These are phyloP conservation scores for Syrista parreyssii DNA, from an alignment of 2,888 invertebrate genomes.

Conservation along the genomic window DNA sequence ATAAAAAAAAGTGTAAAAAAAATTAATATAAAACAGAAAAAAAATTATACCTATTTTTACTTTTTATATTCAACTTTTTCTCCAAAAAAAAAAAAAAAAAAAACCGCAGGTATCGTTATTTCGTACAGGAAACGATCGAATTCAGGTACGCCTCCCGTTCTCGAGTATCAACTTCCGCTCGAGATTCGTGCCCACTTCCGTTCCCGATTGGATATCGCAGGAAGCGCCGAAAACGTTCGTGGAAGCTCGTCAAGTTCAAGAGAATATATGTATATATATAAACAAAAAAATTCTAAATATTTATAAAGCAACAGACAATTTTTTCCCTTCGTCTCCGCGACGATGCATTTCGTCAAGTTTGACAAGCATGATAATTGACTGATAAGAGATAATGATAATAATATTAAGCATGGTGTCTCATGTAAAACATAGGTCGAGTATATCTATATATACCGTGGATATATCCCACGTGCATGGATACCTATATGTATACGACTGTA, in stretches of 20 bases:
- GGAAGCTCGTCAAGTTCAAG: background rate
- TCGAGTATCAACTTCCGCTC: slow-evolving; percentile 34
- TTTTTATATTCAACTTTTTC: too few relatives aligned
- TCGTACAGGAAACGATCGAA: background rate
- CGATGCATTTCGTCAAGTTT: too few relatives aligned
- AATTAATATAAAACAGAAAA: too few relatives aligned
- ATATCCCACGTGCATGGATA: background rate
- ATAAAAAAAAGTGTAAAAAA: background rate
- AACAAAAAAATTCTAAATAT: background rate
- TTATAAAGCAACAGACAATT: background rate
- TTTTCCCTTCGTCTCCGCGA: background rate
- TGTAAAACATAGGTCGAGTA: background rate
- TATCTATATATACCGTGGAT: background rate
- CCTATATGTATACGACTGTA: too few relatives aligned
- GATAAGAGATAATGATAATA: background rate
- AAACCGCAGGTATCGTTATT: background rate
- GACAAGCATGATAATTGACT: too few relatives aligned
- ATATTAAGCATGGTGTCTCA: background rate
- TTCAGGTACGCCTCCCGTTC: background rate
- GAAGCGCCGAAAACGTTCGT: slow-evolving; percentile 11
- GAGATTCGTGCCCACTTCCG: slow-evolving; percentile 34
- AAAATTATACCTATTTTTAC: background rate
- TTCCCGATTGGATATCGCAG: slow-evolving; percentile 32
- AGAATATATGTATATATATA: too few relatives aligned
- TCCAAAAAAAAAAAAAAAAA: too few relatives aligned